Base-by-base conservation (phyloP, 2,888 invertebrate species). In the Dasysyrphus albostriatus region DNA sequence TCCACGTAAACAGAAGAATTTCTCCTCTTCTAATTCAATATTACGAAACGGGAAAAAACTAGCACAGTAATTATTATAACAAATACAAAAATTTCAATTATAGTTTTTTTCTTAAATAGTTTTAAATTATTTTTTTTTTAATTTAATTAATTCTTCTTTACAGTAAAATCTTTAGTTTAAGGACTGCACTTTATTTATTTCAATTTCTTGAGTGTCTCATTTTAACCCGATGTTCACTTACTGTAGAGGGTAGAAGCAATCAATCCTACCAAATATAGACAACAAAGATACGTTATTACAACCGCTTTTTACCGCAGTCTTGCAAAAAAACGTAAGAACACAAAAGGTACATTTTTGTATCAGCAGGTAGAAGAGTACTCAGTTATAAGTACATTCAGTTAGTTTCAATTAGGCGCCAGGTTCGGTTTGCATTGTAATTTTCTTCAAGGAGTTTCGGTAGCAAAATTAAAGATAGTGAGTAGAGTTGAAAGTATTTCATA, bases 361-460 rank as follows among this genome's bases (percentile, higher is more conserved):
- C 58, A 6, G 16, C 58, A 58, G 16, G 58, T 58, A 34, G 9
- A 10, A 58, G 34, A 34, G 56, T 34, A 58, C 58, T 58, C 16
- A 58, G 8, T 37, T 58, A 37, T 10, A 58, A 58, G 58, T 37
- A 34, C 34, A 58, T 51, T 83, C 73, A 78, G 83, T 78, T 59
- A 54, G 44, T 24, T 78, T 67, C n/a, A 59, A 32, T 67, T 24
- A 19, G 67, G 37, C 67, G 59, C 42, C 42, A 42, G 24, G 42
- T 16, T 47, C 32, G 47, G 72, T 83, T 32, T 44, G 24, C 49
- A 58, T 56, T 24, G 19, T 42, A 70, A 37, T 73, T 63, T 16
- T 12, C 19, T 44, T 54, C 34, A 76, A 63, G 47, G 39, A n/a
- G 19, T 58, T 70, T 42, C 29, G 16, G 42, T 14, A 61, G 10